Base-by-base conservation (phyloP, 2,888 invertebrate genomes). In the Aphidoletes aphidimyza region DNA sequence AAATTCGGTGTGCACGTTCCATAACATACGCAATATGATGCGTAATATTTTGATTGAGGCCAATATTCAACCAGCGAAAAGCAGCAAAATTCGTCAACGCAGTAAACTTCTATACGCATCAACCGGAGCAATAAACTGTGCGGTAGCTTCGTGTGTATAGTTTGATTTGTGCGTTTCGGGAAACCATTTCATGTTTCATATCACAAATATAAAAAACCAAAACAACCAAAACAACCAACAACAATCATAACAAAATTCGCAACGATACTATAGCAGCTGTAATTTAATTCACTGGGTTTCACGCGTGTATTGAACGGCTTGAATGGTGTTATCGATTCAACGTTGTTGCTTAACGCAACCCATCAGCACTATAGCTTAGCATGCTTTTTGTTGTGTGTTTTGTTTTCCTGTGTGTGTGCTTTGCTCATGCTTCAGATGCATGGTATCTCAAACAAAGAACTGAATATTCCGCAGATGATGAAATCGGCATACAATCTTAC, bases 121-220 rank as follows among this genome's bases (percentile, higher is more conserved):
- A n/a, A n/a, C n/a, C n/a, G 22, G 54, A 54, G 54, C 54, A 54
- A 54, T 22, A 54, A 54, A 54, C 54, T 54, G 22, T 54, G 54
- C 54, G 54, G n/a, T 54, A n/a, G 22, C 22, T 11, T 8, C 22
- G 54, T 54, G 54, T 22, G 54, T 22, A n/a, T n/a, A n/a, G n/a
- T n/a, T n/a, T 54, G 22, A 54, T 54, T n/a, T n/a, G n/a, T 54
- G 54, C 22, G 22, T 54, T 3, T 47, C 54, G 54, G 54, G 22
- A 54, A 54, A 54, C 22, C 54, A 22, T 54, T 54, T 3, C n/a
- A n/a, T n/a, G n/a, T n/a, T n/a, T n/a, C n/a, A n/a, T n/a, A n/a
- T n/a, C n/a, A n/a, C n/a, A n/a, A n/a, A n/a, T n/a, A n/a, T n/a
- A n/a, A n/a, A 5, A 11, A 54, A 54, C 22, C 54, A 54, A 54